These are phyloP conservation scores for Apis mellifera DNA, from an alignment of 1,140 invertebrate species.

Conservation along the genomic window Amel_HAv3.1 CM009945.2:6589501-6590000, in stretches of 20 bases:
- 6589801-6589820: background rate
- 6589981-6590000: background rate
- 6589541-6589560: background rate
- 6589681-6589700: background rate
- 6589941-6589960: background rate
- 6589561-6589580: background rate
- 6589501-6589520: background rate
- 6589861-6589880: background rate
- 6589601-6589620: background rate
- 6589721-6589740: background rate
- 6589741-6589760: background rate
- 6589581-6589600: no score
- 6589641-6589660: background rate
- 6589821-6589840: background rate
- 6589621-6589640: background rate
- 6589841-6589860: constrained; percentile 13
- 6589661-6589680: background rate
- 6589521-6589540: background rate
- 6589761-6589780: no score
- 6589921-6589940: background rate
- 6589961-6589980: no score
- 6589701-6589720: background rate
- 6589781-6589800: background rate
- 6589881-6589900: background rate
- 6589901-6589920: background rate